Evolutionary conservation across 2,888 invertebrate genomes (phyloP).

Genomic region (Eupithecia insigniata): DNA sequence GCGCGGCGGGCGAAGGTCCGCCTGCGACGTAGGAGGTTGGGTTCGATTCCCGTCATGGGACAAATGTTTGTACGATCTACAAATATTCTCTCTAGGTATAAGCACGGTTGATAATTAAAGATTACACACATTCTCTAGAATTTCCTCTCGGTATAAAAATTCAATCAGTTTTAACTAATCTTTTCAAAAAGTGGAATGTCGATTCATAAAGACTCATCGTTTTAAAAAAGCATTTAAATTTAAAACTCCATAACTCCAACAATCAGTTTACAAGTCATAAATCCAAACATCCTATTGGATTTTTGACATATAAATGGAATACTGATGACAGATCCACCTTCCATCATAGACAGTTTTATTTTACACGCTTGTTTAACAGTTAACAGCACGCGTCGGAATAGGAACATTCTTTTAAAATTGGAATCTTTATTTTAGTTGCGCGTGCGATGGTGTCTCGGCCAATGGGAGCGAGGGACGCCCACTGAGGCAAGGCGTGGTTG

Average conservation of each 20-base stretch:
- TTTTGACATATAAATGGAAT: constrained; percentile 48
- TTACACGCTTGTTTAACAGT: constrained; percentile 19
- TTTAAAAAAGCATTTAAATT: background rate
- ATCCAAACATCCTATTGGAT: background rate
- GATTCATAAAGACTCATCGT: background rate
- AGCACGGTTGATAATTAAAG: too few relatives aligned
- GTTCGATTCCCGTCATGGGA: too few relatives aligned
- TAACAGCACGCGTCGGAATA: constrained; percentile 52
- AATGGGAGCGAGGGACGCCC: constrained; percentile 47
- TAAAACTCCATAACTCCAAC: constrained; percentile 5
- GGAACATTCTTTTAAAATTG: constrained; percentile 45
- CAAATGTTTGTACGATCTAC: too few relatives aligned
- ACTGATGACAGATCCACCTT: constrained; percentile 54
- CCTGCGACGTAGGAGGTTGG: too few relatives aligned
- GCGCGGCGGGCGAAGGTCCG: too few relatives aligned
- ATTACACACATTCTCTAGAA: too few relatives aligned
- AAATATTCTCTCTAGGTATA: too few relatives aligned
- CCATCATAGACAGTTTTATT: constrained; percentile 31
- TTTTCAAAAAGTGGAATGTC: background rate
- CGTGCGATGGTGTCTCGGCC: constrained; percentile 43
- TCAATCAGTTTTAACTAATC: background rate
- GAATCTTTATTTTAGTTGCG: constrained; percentile 42
- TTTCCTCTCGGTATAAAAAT: background rate
- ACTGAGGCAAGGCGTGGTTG: constrained; percentile 43
- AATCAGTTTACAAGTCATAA: constrained; percentile 10